Evolutionary conservation across 35 echinoderm and acorn worm species (phyloP), one percentile per base, ranked within the genome.

Genomic region (Apostichopus japonicus): DNA sequence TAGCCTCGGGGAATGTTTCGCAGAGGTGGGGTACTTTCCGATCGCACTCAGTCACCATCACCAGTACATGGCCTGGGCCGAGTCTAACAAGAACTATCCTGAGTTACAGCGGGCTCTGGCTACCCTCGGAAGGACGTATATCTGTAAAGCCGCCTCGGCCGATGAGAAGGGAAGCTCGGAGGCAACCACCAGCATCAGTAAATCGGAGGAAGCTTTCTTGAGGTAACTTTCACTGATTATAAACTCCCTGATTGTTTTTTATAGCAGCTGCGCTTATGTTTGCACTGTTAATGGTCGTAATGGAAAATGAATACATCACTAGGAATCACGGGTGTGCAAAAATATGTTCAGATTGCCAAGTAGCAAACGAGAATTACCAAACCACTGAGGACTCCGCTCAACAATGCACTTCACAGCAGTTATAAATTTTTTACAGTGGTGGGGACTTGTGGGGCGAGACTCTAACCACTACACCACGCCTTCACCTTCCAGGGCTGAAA

Each of bases 1-100:
- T 10, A 96, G 92, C 62, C 96, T 99, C 19, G 97, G 97, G 0
- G 97, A 99, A 92, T 96, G 97, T 61, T 99, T 92, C 83, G 94
- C 90, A 77, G 95, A 96, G 73, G 77, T 99, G 8, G 91, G 92
- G 15, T 56, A 90, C 8, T 99, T 93, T 62, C 76, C 87, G 55
- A 94, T 72, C 24, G 97, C 95, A 0, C 91, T 95, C 80, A 80
- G 19, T 6, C 91, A 96, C 77, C 97, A 99, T 55, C 72, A 94
- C 24, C 86, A 93, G 27, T 95, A 99, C 67, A 91, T 99, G 44
- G 78, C 93, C 56, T 77, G 94, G 86, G 97, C 97, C 0, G 73
- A 93, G 54, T 94, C 93, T 13, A 91, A 90, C 53, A 65, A 91
- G 24, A 99, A 92, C 51, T 78, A 94, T 44, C 80, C 96, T 1